Base-by-base conservation (phyloP, 2,888 invertebrate genomes). In the Brachyptera risi region DNA sequence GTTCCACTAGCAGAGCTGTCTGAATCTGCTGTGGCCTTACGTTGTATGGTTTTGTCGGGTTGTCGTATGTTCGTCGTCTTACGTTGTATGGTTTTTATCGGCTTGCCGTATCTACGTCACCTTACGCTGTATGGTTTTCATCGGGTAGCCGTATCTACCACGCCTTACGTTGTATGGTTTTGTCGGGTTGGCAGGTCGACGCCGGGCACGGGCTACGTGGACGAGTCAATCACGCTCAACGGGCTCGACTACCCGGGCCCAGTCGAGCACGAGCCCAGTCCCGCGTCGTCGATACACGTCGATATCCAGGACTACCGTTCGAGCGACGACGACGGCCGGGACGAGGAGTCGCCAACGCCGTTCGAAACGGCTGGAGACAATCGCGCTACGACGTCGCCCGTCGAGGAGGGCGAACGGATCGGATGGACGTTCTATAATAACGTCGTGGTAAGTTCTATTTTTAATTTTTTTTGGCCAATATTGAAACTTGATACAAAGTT, bases 341-440 rank as follows among this genome's bases (percentile, higher is more conserved):
- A 21, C 5, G n/a, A n/a, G n/a, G n/a, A n/a, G 40, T 24, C 40
- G 4, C 13, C 17, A 3, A 17, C 13, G 40, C 15, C 15, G 40
- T n/a, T 15, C 35, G 38, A n/a, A 27, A n/a, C 57, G 75, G 68
- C 80, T 80, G 50, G 73, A 75, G 1, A 73, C 73, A n/a, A n/a
- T n/a, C n/a, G n/a, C n/a, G n/a, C n/a, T n/a, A n/a, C n/a, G 27
- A 70, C 69, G 68, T 78, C 81, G 49, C 79, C 81, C 24, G 23
- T 13, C 3, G 56, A 60, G 35, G 47, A 50, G 19, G 61, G 17
- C 7, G 38, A 35, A n/a, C 82, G 83, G 72, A 78, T 84, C 67
- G 86, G 86, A 65, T 84, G 84, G 81, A 87, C 86, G 2, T 83
- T 87, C 71, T 87, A 87, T 69, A 83, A 85, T 69, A 86, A 86